Base-by-base conservation (phyloP, 2,113 vertebrate species). In the Scomber colias region DNA sequence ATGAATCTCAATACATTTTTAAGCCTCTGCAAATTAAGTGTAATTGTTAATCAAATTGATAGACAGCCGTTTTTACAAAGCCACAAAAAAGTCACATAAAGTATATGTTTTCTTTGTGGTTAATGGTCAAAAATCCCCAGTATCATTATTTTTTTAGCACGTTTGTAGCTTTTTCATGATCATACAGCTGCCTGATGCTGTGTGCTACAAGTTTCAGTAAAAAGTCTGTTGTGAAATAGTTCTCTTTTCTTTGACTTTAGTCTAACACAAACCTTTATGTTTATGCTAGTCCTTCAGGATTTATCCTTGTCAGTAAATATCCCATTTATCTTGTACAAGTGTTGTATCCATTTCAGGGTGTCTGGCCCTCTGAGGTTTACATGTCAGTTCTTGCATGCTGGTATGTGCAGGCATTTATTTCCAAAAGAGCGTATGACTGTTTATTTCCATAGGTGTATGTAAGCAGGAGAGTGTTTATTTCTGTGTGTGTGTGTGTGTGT, bases 391-490 rank as follows among this genome's bases (percentile, higher is more conserved):
- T 83, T 87, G 75, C 79, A 70, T 11, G 63, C 61, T 56, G 71
- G 81, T 76, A 78, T 85, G 81, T 2, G 0, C 21, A 2, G 24
- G 1, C 63, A 7, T 70, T 75, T 83, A 57, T 86, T 72, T 77
- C 77, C 70, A 53, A 30, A 77, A 70, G 55, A 60, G 30, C 9
- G 4, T n/a, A 15, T 55, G 65, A 80, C 61, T 77, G 77, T 90
- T 90, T 89, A 86, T 91, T 86, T 85, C 80, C 86, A 83, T 12
- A 71, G 62, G 53, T n/a, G 6, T 17, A 57, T 57, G 59, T 73
- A 55, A 0, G 0, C 64, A 62, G 7, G 15, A 27, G 74, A 61
- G 67, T 72, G 68, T 87, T 71, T 80, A 60, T 78, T 79, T 69
- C 56, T 35, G 68, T 48, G 78, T 67, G 19, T n/a, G 16, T 68